Base-by-base conservation (phyloP, 1,140 invertebrate genomes). In the Bursaphelenchus mucronatus region DNA sequence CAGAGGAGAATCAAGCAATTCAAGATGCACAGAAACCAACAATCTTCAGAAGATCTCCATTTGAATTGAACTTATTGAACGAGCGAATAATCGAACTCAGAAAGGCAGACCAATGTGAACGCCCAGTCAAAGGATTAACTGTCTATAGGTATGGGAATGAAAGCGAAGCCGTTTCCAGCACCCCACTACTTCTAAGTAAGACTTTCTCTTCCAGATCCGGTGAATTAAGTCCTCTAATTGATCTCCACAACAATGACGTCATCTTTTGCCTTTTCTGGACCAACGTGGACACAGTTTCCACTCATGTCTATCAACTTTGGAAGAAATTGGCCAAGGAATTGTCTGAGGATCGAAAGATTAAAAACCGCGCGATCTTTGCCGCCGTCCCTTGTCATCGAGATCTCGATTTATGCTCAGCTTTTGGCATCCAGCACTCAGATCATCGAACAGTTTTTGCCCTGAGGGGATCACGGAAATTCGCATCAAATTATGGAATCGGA, bases 241-340 rank as follows among this genome's bases (percentile, higher is more conserved):
- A 62, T 57, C 9, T 62, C 40, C 13, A 59, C 40, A 44, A 59
- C 13, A 59, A 59, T n/a, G 30, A 39, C 13, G 44, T 50, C 10
- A 53, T 73, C 40, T 73, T 73, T 50, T 66, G 65, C 17, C 44
- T 73, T 6, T 73, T 73, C 50, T 73, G 71, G 71, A 56, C 66
- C 41, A 54, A 61, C 2, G 71, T 62, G 13, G 59, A 54, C n/a
- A n/a, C 56, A 8, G 51, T 75, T 15, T 76, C 73, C 0, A 17
- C 49, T 6, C 67, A 73, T 55, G 67, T 64, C 10, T 66, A 61
- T 11, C 21, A 69, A 15, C 45, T 73, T 17, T 73, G 71, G 71
- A 44, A 43, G 7, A 43, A 62, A 9, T 21, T 50, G 8, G 55
- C 51, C 5, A 52, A 46, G 3, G 40, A 65, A 30, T 40, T 61